These are phyloP conservation scores for Meloidogyne exigua DNA, from an alignment of 1,140 invertebrate genomes.

Conservation along the genomic window DNA sequence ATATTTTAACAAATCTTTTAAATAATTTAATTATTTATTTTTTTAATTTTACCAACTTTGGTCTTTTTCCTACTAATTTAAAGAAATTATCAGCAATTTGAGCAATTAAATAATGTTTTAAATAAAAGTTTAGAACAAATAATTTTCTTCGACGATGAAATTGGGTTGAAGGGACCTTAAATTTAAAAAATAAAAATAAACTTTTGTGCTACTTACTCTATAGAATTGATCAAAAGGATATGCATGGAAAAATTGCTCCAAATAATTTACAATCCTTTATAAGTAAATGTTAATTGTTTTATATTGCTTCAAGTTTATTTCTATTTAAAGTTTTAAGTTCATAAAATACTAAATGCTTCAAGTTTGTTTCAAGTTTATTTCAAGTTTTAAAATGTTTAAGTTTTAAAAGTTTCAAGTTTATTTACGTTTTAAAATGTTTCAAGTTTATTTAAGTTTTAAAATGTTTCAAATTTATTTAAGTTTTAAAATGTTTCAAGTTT, in stretches of 20 bases:
- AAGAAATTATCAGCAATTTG: conserved; percentile 45
- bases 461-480: background rate
- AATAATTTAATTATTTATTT: background rate
- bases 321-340: background rate
- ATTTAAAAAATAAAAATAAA: background rate
- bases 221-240: conserved; percentile 58
- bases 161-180: conserved; percentile 56
- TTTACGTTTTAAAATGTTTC: no score
- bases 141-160: conserved; percentile 49
- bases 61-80: conserved; percentile 40
- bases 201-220: background rate
- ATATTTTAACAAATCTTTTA: conserved; percentile 55
- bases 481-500: background rate
- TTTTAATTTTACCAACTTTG: conserved; percentile 46
- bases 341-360: background rate
- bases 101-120: conserved; percentile 57
- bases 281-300: background rate
- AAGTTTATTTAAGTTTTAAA: background rate
- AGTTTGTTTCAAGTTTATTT: background rate
- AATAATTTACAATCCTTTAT: conserved; percentile 48
- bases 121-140: conserved; percentile 58
- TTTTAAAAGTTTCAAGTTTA: background rate
- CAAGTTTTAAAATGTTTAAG: background rate
- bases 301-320: background rate
- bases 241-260: conserved; percentile 52